Evolutionary conservation across 2,113 vertebrate genomes (phyloP), one percentile per base, ranked within the genome.

Genomic region (Siphamia tubifer): DNA sequence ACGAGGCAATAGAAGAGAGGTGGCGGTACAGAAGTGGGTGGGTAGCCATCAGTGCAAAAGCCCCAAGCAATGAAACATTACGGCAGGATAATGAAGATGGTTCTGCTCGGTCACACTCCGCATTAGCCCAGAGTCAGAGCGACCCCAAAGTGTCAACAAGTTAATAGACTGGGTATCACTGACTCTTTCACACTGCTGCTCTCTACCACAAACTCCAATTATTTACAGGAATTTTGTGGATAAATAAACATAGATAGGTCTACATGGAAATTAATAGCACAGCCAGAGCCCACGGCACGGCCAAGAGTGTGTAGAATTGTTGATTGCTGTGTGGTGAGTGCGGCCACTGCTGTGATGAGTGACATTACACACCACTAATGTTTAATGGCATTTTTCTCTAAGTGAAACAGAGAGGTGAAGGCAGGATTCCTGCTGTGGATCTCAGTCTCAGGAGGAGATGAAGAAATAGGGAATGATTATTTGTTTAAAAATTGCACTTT

Each of bases 101-200:
- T 94, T 94, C 90, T 92, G 92, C 91, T 94, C 89, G 85, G 92
- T 94, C 92, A 93, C 91, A 89, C 89, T 89, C 84, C 82, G 85
- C 87, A 92, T 91, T 90, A 92, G 90, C 90, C 91, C 87, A 72
- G 87, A 88, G 89, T 92, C 91, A 91, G 84, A 66, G 85, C 85
- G 88, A 93, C 93, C 91, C 88, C 90, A 92, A 92, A 92, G 91
- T 93, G 92, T 92, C 93, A 92, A 91, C 93, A 93, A 91, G 88
- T 91, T 93, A 93, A 94, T 93, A 93, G 91, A 89, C 84, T 90
- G 86, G 83, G 76, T 87, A 89, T 90, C 90, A 83, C 81, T 77
- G 85, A 77, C 80, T 87, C 83, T 79, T 85, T 86, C 90, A 87
- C 86, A 85, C 71, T 24, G 71, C 82, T 71, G 64, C 83, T 56